Conservation (phyloP, 2,113 vertebrate species). For the Mystacornis crossleyi region DNA sequence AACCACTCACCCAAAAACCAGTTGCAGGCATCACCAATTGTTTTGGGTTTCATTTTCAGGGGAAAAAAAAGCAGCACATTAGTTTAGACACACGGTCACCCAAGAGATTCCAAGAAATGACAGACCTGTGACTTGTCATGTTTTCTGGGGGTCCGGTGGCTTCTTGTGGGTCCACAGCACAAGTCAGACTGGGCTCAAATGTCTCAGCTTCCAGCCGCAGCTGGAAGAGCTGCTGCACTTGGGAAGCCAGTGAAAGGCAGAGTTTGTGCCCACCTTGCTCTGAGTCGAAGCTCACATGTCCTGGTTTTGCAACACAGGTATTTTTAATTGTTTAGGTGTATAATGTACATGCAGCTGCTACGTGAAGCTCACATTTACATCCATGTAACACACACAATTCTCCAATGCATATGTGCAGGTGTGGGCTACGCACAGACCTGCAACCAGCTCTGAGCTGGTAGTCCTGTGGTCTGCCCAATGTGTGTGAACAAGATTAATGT, state of each 20-base stretch:
- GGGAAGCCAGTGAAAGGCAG: background rate
- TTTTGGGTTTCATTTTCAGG: background rate
- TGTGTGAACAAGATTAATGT: background rate
- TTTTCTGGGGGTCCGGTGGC: background rate
- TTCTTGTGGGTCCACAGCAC: background rate
- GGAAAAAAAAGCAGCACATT: background rate
- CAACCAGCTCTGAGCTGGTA: background rate
- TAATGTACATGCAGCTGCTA: background rate
- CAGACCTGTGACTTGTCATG: background rate
- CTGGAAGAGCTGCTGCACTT: background rate
- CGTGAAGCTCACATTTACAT: background rate
- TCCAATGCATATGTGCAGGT: background rate
- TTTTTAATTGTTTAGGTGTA: background rate
- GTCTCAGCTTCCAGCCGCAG: background rate
- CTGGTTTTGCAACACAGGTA: background rate
- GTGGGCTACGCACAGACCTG: background rate
- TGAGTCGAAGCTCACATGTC: background rate
- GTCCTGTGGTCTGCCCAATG: background rate
- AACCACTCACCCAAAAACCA: background rate
- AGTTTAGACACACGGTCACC: background rate
- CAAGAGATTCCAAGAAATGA: background rate
- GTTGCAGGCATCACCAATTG: background rate
- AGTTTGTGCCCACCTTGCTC: background rate
- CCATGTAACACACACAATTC: background rate
- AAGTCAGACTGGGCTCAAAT: fast-evolving